These are phyloP conservation scores for Spilosoma lubricipeda DNA, from an alignment of 2,888 invertebrate species.

Conservation along the genomic window DNA sequence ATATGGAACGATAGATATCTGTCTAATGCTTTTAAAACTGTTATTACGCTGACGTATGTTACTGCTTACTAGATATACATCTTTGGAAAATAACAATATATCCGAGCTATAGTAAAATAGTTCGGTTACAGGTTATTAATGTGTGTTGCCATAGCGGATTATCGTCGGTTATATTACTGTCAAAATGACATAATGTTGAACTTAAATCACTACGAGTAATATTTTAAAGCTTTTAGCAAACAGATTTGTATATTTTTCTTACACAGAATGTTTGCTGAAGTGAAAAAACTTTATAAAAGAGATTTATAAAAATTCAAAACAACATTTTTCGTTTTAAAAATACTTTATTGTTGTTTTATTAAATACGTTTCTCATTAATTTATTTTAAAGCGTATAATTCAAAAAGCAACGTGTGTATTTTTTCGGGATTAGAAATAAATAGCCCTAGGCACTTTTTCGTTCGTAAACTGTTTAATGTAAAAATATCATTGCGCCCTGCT, in stretches of 20 bases:
- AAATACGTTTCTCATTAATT: not conserved
- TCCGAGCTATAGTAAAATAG: not conserved
- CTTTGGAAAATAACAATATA: not conserved
- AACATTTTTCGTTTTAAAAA: not conserved
- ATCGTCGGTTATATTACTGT: not conserved
- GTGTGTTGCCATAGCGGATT: not conserved
- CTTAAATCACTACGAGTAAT: not conserved
- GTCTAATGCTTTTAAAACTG: conserved; percentile 2
- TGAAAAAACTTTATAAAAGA: not conserved
- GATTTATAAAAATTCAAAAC: not conserved
- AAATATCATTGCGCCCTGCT: not conserved
- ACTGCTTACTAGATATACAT: not conserved
- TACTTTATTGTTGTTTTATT: not conserved
- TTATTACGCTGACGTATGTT: conserved; percentile 1
- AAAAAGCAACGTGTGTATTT: not conserved
- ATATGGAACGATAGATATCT: not conserved
- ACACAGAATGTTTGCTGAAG: not conserved
- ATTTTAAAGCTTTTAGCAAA: not conserved
- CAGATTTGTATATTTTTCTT: not conserved
- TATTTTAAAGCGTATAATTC: not conserved
- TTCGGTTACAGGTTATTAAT: not conserved
- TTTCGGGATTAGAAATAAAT: conserved; percentile 2
- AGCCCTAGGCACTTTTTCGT: not conserved
- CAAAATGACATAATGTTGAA: too few relatives aligned
- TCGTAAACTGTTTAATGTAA: not conserved